phyloP scores from a whole-genome alignment of 2,888 invertebrate genomes.

The Margaritifera margaritifera region DNA sequence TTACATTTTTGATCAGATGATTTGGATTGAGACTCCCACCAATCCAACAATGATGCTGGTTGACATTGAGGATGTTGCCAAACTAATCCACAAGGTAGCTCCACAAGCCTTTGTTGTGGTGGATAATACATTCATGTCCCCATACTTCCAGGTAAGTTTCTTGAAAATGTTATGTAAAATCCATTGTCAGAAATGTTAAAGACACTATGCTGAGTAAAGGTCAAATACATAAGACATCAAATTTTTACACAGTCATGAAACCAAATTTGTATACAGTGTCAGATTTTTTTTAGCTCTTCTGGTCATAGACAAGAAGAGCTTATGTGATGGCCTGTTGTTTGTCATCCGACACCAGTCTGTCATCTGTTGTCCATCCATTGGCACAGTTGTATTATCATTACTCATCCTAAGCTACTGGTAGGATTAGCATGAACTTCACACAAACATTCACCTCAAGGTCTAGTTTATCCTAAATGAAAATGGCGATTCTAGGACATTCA shows the following conservation, averaged over 20 bases:
- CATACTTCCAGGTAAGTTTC: slow-evolving; percentile 82
- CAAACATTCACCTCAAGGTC: too few species aligned
- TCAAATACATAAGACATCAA: neutral
- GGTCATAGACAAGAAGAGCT: too few species aligned
- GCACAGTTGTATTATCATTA: too few species aligned
- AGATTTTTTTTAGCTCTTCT: neutral
- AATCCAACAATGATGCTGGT: slow-evolving; percentile 93
- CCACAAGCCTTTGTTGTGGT: slow-evolving; percentile 81
- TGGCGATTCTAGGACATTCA: too few species aligned
- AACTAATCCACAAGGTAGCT: slow-evolving; percentile 75
- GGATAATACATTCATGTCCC: slow-evolving; percentile 94
- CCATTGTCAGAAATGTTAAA: neutral
- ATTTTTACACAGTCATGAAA: neutral
- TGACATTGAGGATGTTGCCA: slow-evolving; percentile 84
- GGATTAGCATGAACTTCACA: too few species aligned
- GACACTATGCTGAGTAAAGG: neutral
- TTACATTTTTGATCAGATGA: slow-evolving; percentile 70
- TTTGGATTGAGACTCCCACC: slow-evolving; percentile 98
- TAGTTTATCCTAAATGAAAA: too few species aligned
- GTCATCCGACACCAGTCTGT: too few species aligned
- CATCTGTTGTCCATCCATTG: too few species aligned
- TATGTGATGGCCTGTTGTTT: too few species aligned
- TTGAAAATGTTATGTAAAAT: neutral
- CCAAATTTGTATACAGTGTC: neutral
- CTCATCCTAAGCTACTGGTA: too few species aligned